Evolutionary conservation across 1,140 invertebrate genomes (phyloP).

Genomic region (Cherax destructor): DNA sequence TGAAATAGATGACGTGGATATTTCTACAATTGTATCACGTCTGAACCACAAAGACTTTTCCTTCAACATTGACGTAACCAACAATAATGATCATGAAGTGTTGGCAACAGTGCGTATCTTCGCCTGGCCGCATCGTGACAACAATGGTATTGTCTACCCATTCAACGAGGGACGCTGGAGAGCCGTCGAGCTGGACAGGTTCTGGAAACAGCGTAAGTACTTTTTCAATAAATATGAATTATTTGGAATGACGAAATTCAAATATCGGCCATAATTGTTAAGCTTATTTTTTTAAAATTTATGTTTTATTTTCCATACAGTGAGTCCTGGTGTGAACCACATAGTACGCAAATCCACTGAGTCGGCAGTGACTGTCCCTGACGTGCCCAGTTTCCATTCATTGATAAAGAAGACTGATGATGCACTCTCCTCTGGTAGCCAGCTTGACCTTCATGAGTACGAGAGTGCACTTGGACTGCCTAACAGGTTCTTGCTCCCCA

Average conservation of each 20-base stretch:
- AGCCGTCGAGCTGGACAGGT: conserved; percentile 43
- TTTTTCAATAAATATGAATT: no score
- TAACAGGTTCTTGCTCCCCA: conserved; percentile 79
- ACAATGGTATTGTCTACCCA: conserved; percentile 17
- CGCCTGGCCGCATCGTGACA: conserved; percentile 40
- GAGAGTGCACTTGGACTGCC: conserved; percentile 79
- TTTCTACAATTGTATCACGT: conserved; percentile 17
- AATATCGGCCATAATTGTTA: no score
- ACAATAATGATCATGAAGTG: conserved; percentile 1
- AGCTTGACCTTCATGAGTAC: conserved; percentile 72
- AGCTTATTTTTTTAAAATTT: background rate
- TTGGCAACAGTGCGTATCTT: conserved; percentile 41
- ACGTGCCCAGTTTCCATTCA: conserved; percentile 59
- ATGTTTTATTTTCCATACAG: background rate
- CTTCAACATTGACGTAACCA: conserved; percentile 16
- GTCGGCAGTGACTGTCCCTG: conserved; percentile 61
- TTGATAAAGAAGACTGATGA: conserved; percentile 41
- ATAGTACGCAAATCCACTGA: conserved; percentile 10
- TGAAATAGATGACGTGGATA: conserved; percentile 18
- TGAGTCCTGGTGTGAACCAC: conserved; percentile 27
- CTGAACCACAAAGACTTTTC: conserved; percentile 44
- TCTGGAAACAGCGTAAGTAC: conserved; percentile 37
- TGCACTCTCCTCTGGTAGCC: background rate
- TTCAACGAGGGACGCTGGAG: conserved; percentile 48
- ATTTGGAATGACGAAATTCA: no score